Conservation (phyloP, 37 sponge, comb jelly and placozoan species). For the Ianthella basta region DNA sequence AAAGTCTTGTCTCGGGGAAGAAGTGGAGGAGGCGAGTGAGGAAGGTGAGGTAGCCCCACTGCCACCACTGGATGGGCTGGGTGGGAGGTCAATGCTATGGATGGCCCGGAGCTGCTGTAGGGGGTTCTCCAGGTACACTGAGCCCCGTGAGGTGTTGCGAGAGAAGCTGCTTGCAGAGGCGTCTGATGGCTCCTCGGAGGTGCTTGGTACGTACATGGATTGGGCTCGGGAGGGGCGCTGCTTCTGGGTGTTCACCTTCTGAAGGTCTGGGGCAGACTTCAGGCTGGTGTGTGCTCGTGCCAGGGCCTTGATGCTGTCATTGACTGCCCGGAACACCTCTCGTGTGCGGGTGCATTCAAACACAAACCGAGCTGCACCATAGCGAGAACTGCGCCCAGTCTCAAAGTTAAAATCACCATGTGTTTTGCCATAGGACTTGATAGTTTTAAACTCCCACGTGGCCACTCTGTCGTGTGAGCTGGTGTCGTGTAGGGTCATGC, state of each 20-base stretch:
- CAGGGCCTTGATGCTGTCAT: slow-evolving; percentile 57
- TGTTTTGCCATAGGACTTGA: slow-evolving; percentile 64
- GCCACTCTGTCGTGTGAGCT: slow-evolving; percentile 30
- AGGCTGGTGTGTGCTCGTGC: background rate
- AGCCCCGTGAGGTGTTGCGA: background rate
- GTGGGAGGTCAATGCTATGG: background rate
- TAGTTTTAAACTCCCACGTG: slow-evolving; percentile 44
- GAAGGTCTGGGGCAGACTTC: background rate
- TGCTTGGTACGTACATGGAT: slow-evolving; percentile 15
- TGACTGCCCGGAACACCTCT: slow-evolving; percentile 68
- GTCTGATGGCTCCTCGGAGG: background rate
- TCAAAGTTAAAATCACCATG: slow-evolving; percentile 60
- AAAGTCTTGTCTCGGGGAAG: background rate
- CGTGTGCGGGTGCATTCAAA: slow-evolving; percentile 37
- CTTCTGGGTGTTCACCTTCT: background rate
- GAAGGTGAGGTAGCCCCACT: background rate
- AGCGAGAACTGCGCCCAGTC: slow-evolving; percentile 35
- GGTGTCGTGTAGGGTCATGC: slow-evolving; percentile 33
- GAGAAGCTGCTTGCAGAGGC: background rate
- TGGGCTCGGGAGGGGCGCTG: slow-evolving; percentile 5
- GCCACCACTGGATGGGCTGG: too few relatives aligned
- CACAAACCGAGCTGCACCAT: slow-evolving; percentile 35
- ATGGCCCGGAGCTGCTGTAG: slow-evolving; percentile 20
- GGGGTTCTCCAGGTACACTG: slow-evolving; percentile 23
- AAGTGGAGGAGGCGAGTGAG: background rate